These are phyloP conservation scores for Rhadina sibilatrix DNA, from an alignment of 2,113 vertebrate genomes.

Conservation along the genomic window DNA sequence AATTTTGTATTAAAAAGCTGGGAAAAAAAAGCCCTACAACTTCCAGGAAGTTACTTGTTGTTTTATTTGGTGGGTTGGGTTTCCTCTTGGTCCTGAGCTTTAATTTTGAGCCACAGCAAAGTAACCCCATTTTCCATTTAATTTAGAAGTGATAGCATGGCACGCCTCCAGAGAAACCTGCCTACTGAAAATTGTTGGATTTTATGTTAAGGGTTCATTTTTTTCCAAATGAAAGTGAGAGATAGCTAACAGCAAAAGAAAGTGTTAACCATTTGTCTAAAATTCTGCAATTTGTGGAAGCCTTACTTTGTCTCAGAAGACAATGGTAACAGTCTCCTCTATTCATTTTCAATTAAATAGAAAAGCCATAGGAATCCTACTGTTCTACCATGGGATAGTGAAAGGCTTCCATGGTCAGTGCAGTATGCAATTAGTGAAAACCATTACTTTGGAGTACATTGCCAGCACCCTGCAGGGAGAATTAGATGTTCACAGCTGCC, in stretches of 20 bases:
- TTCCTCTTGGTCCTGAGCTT: not conserved
- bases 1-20: not conserved
- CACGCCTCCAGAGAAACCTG: not conserved
- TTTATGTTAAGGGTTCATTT: not conserved
- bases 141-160: not conserved
- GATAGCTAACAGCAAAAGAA: not conserved
- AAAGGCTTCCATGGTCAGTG: not conserved
- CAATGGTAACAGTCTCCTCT: not conserved
- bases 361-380: not conserved
- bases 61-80: not conserved
- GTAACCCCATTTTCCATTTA: not conserved
- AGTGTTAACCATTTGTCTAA: not conserved
- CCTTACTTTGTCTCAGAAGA: not conserved
- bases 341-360: slow-evolving; percentile 42
- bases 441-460: not conserved
- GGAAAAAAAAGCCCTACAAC: not conserved
- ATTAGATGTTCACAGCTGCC: slow-evolving; percentile 8
- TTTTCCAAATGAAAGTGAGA: not conserved
- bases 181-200: not conserved
- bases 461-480: not conserved
- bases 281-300: slow-evolving; percentile 11
- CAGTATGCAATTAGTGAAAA: not conserved
- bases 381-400: not conserved
- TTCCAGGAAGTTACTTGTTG: not conserved
- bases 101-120: not conserved